phyloP scores from a whole-genome alignment of 2,113 vertebrate species.

The Anseranas semipalmata region DNA sequence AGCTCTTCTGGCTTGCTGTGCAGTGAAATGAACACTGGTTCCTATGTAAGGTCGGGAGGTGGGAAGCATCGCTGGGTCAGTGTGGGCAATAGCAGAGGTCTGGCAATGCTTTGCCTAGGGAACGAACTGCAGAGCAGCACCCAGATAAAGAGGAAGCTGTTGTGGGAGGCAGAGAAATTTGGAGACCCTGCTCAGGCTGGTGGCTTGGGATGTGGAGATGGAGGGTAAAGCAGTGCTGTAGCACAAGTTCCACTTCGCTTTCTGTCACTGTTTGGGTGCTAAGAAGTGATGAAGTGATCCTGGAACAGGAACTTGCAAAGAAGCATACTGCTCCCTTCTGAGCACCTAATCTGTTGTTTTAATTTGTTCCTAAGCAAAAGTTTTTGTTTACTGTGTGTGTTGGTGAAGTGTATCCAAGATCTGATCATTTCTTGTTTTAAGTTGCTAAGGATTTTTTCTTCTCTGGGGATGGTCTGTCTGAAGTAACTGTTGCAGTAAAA shows the following conservation, averaged over 20 bases:
- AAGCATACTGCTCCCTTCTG: not conserved
- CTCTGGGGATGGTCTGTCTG: not conserved
- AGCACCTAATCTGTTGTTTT: not conserved
- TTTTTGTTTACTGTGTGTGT: not conserved
- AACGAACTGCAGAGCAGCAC: not conserved
- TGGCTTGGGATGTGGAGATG: not conserved
- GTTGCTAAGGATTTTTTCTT: not conserved
- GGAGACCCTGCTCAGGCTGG: not conserved
- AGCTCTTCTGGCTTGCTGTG: not conserved
- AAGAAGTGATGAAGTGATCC: not conserved
- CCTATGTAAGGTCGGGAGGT: not conserved
- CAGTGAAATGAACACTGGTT: not conserved
- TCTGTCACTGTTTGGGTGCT: not conserved
- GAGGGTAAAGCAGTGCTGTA: not conserved
- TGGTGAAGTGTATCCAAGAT: not conserved
- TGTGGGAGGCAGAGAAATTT: not conserved
- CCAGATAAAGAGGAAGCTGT: not conserved
- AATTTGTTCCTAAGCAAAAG: not conserved
- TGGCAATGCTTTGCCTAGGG: not conserved
- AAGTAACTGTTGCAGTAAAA: slow-evolving; percentile 2
- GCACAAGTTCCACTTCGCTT: not conserved
- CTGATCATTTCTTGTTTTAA: not conserved
- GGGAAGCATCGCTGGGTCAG: not conserved
- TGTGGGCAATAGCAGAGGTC: not conserved
- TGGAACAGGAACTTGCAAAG: not conserved